Percentiles rank a stretch among this genome's conserved stretches.
These are phyloP conservation scores for Papilio helenus DNA, from an alignment of 1,140 invertebrate genomes.

Conservation along the genomic window DNA sequence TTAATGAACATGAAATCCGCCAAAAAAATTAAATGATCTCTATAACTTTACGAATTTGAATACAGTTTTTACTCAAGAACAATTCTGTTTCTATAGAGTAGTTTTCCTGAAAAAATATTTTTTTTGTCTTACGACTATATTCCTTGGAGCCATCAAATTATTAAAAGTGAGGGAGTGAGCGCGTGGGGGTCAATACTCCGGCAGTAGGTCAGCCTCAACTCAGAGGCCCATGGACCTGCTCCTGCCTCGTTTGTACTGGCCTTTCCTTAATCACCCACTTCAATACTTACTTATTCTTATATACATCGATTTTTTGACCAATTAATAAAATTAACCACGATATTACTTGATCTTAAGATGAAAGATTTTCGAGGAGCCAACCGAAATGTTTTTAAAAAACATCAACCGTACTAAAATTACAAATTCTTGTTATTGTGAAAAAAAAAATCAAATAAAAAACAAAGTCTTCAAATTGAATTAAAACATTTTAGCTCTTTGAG, in stretches of 20 bases:
- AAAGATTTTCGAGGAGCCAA: neutral
- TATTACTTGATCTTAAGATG: neutral
- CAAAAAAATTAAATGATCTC: neutral
- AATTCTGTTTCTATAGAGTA: neutral
- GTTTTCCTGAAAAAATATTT: neutral
- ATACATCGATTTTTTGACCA: neutral
- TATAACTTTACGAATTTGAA: neutral
- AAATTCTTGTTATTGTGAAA: too few relatives aligned
- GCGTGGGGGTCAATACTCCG: conserved; percentile 65
- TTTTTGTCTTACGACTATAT: neutral
- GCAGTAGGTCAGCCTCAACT: conserved; percentile 67
- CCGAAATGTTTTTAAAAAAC: neutral
- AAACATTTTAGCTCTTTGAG: neutral
- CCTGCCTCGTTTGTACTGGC: conserved; percentile 43
- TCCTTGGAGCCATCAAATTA: conserved; percentile 38
- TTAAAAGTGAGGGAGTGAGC: conserved; percentile 58
- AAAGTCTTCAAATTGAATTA: neutral
- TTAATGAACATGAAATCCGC: neutral
- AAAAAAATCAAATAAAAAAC: neutral
- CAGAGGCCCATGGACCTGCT: conserved; percentile 52
- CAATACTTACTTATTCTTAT: conserved; percentile 3
- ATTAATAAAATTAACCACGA: neutral
- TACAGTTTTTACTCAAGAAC: too few relatives aligned
- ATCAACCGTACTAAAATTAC: too few relatives aligned
- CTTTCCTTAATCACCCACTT: conserved; percentile 29